Base-by-base conservation (phyloP, 2,797 vertebrate genomes). In the Neosilurus hyrtlii region DNA sequence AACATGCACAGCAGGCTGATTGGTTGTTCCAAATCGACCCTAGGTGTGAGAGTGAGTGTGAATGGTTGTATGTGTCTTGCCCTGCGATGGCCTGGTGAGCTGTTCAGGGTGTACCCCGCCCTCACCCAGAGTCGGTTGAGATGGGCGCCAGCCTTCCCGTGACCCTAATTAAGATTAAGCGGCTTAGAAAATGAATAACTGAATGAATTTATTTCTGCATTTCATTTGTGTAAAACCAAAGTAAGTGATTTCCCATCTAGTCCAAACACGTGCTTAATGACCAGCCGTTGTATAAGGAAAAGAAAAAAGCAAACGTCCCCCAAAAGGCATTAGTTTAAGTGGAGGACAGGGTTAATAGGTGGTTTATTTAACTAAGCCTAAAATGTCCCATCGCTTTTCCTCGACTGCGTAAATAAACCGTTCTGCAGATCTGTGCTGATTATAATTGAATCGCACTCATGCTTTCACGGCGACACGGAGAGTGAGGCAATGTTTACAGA, bases 361-460 rank as follows among this genome's bases (percentile, higher is more conserved):
- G 62, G 87, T 88, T 87, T 87, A 87, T 88, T 88, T 88, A 86
- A 86, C 66, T 79, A 86, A 86, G 80, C 80, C 76, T 80, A 85
- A 86, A 86, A 84, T 6, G 84, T 82, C 72, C 82, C 78, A 67
- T 84, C 86, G 82, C 86, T 86, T 88, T 86, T 24, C 80, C 82
- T 84, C 12, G 9, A 73, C 78, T 75, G 54, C 66, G 74, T 86
- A 86, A 88, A 87, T 88, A 88, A 87, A 88, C 84, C 70, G 37
- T 26, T 83, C 68, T 8, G 51, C 78, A 86, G 80, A 84, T 66
- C 54, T 18, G 72, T 57, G 12, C 78, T 87, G 82, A 86, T 88
- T 88, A 79, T 67, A 83, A 84, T 71, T 82, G 82, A 88, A 79
- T 52, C 56, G 71, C 76, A 51, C 75, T 81, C 83, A 67, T 73